Evolutionary conservation across 1,140 invertebrate species (phyloP), one percentile per base, ranked within the genome.

Genomic region (Ooceraea biroi): DNA sequence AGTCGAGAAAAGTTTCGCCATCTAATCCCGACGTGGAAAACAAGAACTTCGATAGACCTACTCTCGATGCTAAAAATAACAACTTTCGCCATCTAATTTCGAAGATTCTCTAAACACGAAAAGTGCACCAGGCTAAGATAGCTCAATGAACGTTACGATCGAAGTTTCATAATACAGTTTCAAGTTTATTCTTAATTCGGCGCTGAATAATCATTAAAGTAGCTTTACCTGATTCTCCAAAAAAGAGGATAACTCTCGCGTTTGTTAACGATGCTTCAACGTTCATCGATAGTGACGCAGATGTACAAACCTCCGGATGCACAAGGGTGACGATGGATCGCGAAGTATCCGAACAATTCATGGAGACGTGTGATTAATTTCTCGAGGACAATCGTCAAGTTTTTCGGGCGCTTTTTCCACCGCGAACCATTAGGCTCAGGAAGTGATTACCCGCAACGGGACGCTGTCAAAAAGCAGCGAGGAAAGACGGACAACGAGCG

Each of bases 361-460:
- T 36, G 41, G 25, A 57, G 41, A 71, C 68, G 68, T 57, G 7
- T 68, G 76, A 78, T 78, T 80, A 80, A 80, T 80, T 57, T 80
- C 36, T 57, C 50, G n/a, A 11, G 25, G 36, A 80, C 65, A 80
- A 71, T 71, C 76, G 50, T 17, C 76, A 36, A 57, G 50, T 69
- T 80, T 58, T 80, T 71, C 65, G 63, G 50, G n/a, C 22, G 22
- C 8, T 65, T 68, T 80, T 57, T 17, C 11, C n/a, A 41, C 19
- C 22, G 22, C n/a, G 57, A 36, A 50, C 65, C 76, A 69, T 80
- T 80, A 80, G 65, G 63, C 65, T 48, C 65, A 80, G 76, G 76
- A 80, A 80, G 76, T 80, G 76, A 80, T 80, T 80, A 80, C 71
- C 76, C 76, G 22, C 76, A 69, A 80, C 76, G 76, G 76, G 76